Base-by-base conservation (phyloP, 2,113 vertebrate genomes). In the Microcebus griseorufus region DNA sequence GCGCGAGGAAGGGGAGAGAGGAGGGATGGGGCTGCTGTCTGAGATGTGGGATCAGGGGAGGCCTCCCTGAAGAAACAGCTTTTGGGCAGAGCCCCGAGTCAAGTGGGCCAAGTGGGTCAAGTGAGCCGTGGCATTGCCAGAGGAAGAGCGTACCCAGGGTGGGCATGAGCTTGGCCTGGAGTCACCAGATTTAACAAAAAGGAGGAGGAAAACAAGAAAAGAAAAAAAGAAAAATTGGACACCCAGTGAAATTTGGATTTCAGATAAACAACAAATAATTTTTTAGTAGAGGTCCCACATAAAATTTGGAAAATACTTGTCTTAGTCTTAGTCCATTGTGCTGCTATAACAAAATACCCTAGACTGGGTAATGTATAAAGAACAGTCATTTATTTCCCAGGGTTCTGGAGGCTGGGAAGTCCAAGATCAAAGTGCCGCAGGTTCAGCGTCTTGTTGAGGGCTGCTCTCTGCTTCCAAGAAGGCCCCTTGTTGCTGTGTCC, bases 401-500 rank as follows among this genome's bases (percentile, higher is more conserved):
- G 10, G 6, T 39, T 32, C 70, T 32, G 53, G 42, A 85, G 51
- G 14, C 8, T 34, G 18, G 5, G 65, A 79, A 65, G 51, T 85
- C 39, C 20, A 48, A 48, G 76, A 45, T 29, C 32, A 42, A 27
- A 5, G 73, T 39, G 6, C 42, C 18, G 88, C 5, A 37, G n/a
- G 53, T 55, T 73, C 39, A 1, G 5, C 18, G 5, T 80, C 34
- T 62, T 22, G 23, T 11, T 11, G 23, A 92, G 42, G 11, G 48
- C 22, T 10, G 16, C 37, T 39, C 13, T 58, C 37, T 45, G 37
- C 37, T 82, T 58, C 39, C 32, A 29, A 73, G 51, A 10, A 17
- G 53, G 20, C 1, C 1, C 48, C 37, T 32, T 48, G 32, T n/a
- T 5, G 16, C 51, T 0, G 4, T 12, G 1, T 22, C 20, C 34